Conservation (phyloP, 37 sponge, comb jelly and placozoan species). For the Chondrosia reniformis region DNA sequence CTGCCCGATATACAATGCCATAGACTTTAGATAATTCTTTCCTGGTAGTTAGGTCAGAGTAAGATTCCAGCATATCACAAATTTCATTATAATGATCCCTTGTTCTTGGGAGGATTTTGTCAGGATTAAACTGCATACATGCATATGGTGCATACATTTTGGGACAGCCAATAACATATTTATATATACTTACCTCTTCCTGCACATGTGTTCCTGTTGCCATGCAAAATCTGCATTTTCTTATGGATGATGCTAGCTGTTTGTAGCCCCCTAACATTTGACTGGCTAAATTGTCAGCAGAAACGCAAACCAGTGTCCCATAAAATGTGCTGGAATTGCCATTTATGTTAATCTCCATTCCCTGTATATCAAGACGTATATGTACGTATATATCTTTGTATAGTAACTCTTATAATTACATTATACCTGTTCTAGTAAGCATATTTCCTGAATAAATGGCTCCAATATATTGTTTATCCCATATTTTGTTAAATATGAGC, state of each 20-base stretch:
- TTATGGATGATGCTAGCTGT: conserved; percentile 19
- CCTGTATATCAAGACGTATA: not conserved
- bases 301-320: not conserved
- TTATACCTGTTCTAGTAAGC: conserved; percentile 31
- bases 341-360: not conserved
- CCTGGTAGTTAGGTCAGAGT: not conserved
- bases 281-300: not conserved
- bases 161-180: not conserved
- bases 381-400: not conserved
- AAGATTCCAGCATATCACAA: not conserved
- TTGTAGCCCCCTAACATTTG: conserved; percentile 39
- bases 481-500: conserved; percentile 14
- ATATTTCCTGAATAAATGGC: conserved; percentile 34
- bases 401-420: not conserved
- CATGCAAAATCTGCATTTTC: conserved; percentile 37
- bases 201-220: conserved; percentile 17
- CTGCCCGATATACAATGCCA: conserved; percentile 33
- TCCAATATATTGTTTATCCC: conserved; percentile 36
- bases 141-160: not conserved
- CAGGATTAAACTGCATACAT: not conserved
- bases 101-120: not conserved
- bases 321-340: not conserved
- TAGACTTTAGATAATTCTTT: conserved; percentile 43
- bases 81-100: not conserved
- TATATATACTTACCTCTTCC: conserved; percentile 14